Evolutionary conservation across 1,140 invertebrate species (phyloP), one percentile per base, ranked within the genome.

Genomic region (Listronotus bonariensis): DNA sequence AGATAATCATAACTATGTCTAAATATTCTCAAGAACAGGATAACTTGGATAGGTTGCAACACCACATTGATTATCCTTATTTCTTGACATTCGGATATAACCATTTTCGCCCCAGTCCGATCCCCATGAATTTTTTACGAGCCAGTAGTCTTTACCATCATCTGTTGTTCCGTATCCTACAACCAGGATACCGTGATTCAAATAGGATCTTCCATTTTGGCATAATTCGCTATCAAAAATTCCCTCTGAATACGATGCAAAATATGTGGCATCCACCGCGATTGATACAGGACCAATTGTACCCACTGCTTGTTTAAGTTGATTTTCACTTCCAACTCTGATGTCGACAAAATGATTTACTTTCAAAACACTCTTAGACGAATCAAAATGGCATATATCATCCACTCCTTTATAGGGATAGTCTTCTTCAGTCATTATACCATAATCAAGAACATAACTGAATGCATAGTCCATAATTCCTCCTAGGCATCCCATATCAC

Each of bases 101-200:
- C 88, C 88, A 3, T 82, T 70, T 40, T 84, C 79, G 12, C 88
- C 88, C 85, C 85, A 89, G 0, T 67, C 58, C 3, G 58, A 68
- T 0, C 83, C 82, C 84, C 84, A 87, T 0, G 78, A 80, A 65
- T 81, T 81, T 62, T 81, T 81, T 42, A 81, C 75, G 15, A 80
- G 73, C 79, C 80, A 81, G 52, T 79, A 81, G 0, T 56, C 73
- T 69, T 0, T 62, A 26, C 8, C 10, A 15, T 17, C 55, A 67
- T n/a, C 40, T 6, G 84, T 85, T 26, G n/a, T n/a, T n/a, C 91
- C 91, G 78, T 92, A 94, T 36, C 92, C 84, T 0, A 86, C 82
- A 7, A 83, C 79, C 0, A 83, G 72, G 0, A 85, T 77, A 0
- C n/a, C n/a, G n/a, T n/a, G n/a, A n/a, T n/a, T n/a, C n/a, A 76